Base-by-base conservation (phyloP, 2,888 invertebrate species). In the Nowickia ferox region DNA sequence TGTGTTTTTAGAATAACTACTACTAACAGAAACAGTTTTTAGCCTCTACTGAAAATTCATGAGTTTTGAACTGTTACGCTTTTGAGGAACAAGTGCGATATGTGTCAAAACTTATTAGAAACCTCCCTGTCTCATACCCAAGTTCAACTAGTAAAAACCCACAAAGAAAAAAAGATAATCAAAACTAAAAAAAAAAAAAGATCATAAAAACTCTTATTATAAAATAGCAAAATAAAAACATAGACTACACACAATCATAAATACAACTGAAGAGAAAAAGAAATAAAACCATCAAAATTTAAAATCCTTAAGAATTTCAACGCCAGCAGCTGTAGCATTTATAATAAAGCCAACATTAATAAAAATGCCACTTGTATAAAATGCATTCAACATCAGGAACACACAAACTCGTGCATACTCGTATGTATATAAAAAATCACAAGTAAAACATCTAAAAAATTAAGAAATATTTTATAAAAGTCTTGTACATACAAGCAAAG, bases 311-410 rank as follows among this genome's bases (percentile, higher is more conserved):
- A 59, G 55, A 77, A 68, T 68, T 22, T 48, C n/a, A 42, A 8
- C 15, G 22, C 17, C 13, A 15, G 51, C 76, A 76, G 61, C 57
- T 71, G 69, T 15, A 77, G 42, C 42, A 77, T 61, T 59, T 59
- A 17, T 46, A 69, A 78, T 42, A 61, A 63, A 61, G 9, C 30
- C 42, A 78, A 44, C 61, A 78, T 69, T 61, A 61, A 63, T 78
- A 69, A 69, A 78, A 78, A 53, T 17, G 40, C 69, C 80, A 80
- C 57, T 57, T 80, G 40, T 44, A 17, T 48, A 11, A 59, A 69
- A 76, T 59, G 40, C 30, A 55, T 59, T 15, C 68, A 68, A 15
- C 1, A 17, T 57, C 8, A 38, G 9, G 10, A 42, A 10, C 13
- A 40, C 11, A 63, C 42, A 42, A 30, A 46, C 46, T 44, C 17